Conservation (phyloP, 1,140 invertebrate species). For the Lethocerus indicus region DNA sequence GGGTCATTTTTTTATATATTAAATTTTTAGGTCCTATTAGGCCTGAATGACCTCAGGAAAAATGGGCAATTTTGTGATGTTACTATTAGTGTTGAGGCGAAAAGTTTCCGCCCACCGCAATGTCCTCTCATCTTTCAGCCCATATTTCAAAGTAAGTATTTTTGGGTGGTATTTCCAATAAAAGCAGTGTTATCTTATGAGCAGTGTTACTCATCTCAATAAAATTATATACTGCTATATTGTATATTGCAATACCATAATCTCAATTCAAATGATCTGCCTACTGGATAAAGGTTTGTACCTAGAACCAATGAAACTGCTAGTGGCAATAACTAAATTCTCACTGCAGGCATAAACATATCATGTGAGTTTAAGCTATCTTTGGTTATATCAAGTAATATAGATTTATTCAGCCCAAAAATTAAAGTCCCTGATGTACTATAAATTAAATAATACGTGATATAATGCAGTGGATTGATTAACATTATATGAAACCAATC, state of each 20-base stretch:
- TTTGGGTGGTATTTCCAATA: conserved; percentile 26
- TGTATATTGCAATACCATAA: background rate
- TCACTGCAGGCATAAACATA: too few species aligned
- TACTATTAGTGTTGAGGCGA: conserved; percentile 65
- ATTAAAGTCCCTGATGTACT: too few species aligned
- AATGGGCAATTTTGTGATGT: conserved; percentile 53
- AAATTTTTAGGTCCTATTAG: conserved; percentile 25
- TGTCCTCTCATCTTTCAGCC: conserved; percentile 80
- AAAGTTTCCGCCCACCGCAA: conserved; percentile 82
- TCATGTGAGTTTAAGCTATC: too few species aligned
- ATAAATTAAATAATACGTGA: too few species aligned
- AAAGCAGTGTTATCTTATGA: background rate
- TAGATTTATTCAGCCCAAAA: too few species aligned
- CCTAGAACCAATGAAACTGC: conserved; percentile 40
- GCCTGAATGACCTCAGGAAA: conserved; percentile 31
- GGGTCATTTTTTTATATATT: background rate
- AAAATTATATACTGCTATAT: background rate
- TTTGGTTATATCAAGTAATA: too few species aligned
- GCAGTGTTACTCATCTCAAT: too few species aligned
- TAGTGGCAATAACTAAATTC: conserved; percentile 33
- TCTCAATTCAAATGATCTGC: background rate
- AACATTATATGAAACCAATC: too few species aligned
- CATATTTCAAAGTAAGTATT: conserved; percentile 71
- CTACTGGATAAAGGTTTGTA: conserved; percentile 22
- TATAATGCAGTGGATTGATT: too few species aligned